These are phyloP conservation scores for Ptyas mucosa DNA, from an alignment of 2,113 vertebrate species.

Conservation along the genomic window DNA sequence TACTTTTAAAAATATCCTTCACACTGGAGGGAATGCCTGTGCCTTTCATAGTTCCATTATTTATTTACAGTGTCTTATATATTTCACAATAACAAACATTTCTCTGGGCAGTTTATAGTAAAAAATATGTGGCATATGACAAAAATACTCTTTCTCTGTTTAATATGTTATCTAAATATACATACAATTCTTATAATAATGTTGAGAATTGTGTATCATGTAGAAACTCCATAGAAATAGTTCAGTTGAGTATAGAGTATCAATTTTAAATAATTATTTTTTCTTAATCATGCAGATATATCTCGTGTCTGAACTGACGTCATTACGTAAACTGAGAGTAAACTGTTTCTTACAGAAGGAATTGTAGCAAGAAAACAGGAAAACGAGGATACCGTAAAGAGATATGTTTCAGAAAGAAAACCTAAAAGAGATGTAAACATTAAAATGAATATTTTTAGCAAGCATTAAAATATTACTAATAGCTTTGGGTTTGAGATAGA, in stretches of 20 bases:
- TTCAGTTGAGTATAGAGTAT: neutral
- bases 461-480: constrained; percentile 15
- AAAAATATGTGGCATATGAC: neutral
- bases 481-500: neutral
- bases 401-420: constrained; percentile 49
- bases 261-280: constrained; percentile 16
- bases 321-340: constrained; percentile 44
- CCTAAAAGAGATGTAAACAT: neutral
- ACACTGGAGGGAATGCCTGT: neutral
- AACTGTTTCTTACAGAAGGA: constrained; percentile 47
- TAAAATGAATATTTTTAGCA: constrained; percentile 12
- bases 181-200: neutral
- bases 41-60: neutral
- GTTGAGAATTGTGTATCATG: neutral
- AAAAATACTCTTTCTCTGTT: neutral
- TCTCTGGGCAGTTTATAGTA: neutral
- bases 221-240: neutral
- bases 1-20: neutral
- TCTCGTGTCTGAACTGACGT: constrained; percentile 34
- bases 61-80: neutral
- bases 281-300: constrained; percentile 19
- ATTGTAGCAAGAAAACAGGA: constrained; percentile 38
- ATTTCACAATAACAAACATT: neutral
- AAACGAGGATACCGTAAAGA: constrained; percentile 42
- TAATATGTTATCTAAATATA: neutral